Base-by-base conservation (phyloP, 2,888 invertebrate species). In the Cerastis leucographa region DNA sequence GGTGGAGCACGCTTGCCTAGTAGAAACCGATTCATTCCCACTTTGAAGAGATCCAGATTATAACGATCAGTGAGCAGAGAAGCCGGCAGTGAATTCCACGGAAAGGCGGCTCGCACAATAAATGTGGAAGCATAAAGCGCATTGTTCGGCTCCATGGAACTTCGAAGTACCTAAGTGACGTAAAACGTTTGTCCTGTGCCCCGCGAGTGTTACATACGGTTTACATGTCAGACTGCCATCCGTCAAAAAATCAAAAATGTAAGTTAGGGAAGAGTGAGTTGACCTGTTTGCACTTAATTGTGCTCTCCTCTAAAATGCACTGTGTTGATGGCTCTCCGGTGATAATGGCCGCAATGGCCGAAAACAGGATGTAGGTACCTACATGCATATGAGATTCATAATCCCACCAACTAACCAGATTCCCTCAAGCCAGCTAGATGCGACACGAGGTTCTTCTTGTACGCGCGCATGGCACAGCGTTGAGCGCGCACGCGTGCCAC, bases 361-460 rank as follows among this genome's bases (percentile, higher is more conserved):
- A 56, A 56, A 25, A 14, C 7, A 56, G n/a, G 17, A 29, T 59
- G 17, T 8, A 17, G 7, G 7, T 40, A 40, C 40, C 3, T 40
- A 5, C 0, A 40, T 40, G 40, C 3, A 19, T 29, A 17, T 29
- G 59, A 1, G 3, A 29, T 59, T 29, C 29, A 62, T n/a, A n/a
- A n/a, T n/a, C 14, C 42, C n/a, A 42, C 64, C 7, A 40, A 66
- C 80, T 80, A 42, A 96, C 96, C 96, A 22, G 94, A 92, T 6
- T 96, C 96, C 78, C 92, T 89, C 25, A 96, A 81, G 59, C 77
- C 89, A 7, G 92, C 86, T 19, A 96, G 90, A 51, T 95, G 94
- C 22, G 91, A 81, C 5, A 90, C 85, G 22, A 95, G 90, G 29
- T 92, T 91, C 22, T 88, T 89, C 62, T 90, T 89, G 56, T 95